Evolutionary conservation across 2,797 vertebrate genomes (phyloP).

Genomic region (Alca torda): DNA sequence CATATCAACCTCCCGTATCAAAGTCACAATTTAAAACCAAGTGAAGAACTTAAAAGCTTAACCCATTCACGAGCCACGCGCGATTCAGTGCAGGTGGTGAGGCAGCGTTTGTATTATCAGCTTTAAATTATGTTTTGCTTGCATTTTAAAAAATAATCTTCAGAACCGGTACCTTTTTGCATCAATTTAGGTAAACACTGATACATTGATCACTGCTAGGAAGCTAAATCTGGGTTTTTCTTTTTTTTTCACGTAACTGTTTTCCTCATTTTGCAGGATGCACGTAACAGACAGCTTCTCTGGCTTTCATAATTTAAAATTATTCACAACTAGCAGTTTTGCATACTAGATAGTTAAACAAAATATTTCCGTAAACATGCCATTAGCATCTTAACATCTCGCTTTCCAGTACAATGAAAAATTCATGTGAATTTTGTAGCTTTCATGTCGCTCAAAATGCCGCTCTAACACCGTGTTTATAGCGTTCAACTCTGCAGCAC

Average conservation of each 20-base stretch:
- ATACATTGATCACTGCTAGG: background rate
- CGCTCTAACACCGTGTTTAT: conserved; percentile 24
- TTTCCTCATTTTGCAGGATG: conserved; percentile 9
- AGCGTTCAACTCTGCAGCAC: conserved; percentile 3
- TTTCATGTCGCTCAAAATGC: conserved; percentile 38
- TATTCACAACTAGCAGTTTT: conserved; percentile 31
- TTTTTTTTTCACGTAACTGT: background rate
- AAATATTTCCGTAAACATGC: conserved; percentile 62
- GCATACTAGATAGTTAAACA: conserved; percentile 56
- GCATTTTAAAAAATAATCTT: conserved; percentile 21
- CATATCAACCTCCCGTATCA: conserved; percentile 79
- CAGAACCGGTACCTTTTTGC: background rate
- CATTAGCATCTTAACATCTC: conserved; percentile 61
- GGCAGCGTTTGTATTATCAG: conserved; percentile 16
- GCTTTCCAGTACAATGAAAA: conserved; percentile 60
- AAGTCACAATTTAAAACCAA: conserved; percentile 80
- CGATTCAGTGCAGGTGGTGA: conserved; percentile 46
- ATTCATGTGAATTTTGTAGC: conserved; percentile 45
- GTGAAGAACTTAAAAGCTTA: conserved; percentile 79
- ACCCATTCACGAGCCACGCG: conserved; percentile 70
- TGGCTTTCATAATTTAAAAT: conserved; percentile 9
- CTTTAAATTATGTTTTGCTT: conserved; percentile 21
- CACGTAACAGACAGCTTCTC: background rate
- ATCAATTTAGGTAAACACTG: background rate
- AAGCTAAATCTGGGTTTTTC: background rate